A percentile compares a stretch with the other conserved stretches of the same genome.
These are phyloP conservation scores for Mastacembelus armatus DNA, from an alignment of 2,797 vertebrate species.

Conservation along the genomic window DNA sequence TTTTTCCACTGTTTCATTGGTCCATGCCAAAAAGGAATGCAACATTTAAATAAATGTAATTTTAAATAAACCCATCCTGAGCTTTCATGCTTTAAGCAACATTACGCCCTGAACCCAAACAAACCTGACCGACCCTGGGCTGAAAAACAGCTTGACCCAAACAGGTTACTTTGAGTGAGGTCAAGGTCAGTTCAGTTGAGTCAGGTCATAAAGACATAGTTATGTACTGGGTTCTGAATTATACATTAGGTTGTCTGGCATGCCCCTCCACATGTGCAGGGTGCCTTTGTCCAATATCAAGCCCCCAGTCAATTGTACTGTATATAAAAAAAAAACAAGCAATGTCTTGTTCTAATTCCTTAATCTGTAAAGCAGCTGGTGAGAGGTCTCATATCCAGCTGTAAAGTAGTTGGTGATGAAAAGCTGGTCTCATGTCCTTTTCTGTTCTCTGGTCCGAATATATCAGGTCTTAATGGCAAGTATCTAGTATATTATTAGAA, in stretches of 20 bases:
- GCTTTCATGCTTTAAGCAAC: background rate
- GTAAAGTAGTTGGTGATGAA: slow-evolving; percentile 66
- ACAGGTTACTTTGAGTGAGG: too few species aligned
- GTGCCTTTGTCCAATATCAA: slow-evolving; percentile 2
- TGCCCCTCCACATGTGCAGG: slow-evolving; percentile 8
- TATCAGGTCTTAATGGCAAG: slow-evolving; percentile 15
- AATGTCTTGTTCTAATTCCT: slow-evolving; percentile 5
- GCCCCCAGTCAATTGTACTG: background rate
- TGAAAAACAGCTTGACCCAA: too few species aligned
- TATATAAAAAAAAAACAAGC: slow-evolving; percentile 47
- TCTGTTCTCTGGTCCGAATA: slow-evolving; percentile 23
- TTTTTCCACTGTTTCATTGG: too few species aligned
- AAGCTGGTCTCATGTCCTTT: slow-evolving; percentile 45
- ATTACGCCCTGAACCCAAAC: background rate
- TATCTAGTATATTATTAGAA: slow-evolving; percentile 9
- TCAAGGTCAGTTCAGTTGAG: background rate
- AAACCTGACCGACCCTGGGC: too few species aligned
- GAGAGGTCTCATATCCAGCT: slow-evolving; percentile 18
- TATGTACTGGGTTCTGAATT: background rate
- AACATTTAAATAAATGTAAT: too few species aligned
- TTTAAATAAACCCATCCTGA: too few species aligned
- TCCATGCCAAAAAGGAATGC: too few species aligned
- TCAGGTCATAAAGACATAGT: background rate
- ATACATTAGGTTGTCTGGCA: background rate
- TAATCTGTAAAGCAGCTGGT: slow-evolving; percentile 35